These are phyloP conservation scores for Naja naja DNA, from an alignment of 2,113 vertebrate genomes.

Conservation along the genomic window DNA sequence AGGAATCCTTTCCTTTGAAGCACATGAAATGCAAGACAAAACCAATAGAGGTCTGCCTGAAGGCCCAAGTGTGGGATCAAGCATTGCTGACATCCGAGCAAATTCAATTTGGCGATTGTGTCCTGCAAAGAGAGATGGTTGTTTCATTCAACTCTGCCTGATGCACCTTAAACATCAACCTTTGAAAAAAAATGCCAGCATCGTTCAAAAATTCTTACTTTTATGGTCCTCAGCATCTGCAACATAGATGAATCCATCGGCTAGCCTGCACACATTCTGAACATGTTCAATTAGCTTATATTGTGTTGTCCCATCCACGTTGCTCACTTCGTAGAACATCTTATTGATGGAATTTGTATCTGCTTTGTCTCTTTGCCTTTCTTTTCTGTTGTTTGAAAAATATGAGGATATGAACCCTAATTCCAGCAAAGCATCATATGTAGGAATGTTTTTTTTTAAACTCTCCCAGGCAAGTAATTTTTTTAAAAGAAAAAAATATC, in stretches of 20 bases:
- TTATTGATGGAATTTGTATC: conserved; percentile 78
- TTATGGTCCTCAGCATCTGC: conserved; percentile 83
- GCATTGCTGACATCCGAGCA: conserved; percentile 81
- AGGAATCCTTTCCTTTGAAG: conserved; percentile 67
- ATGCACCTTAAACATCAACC: not conserved
- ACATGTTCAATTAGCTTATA: conserved; percentile 80
- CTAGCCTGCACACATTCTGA: conserved; percentile 84
- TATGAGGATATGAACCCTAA: too few relatives aligned
- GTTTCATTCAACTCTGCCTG: not conserved
- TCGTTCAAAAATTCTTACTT: conserved; percentile 68
- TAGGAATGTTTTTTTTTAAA: too few relatives aligned
- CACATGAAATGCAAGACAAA: conserved; percentile 82
- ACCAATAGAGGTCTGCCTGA: conserved; percentile 81
- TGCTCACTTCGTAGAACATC: conserved; percentile 78
- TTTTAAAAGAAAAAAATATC: too few relatives aligned
- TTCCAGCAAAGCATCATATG: too few relatives aligned
- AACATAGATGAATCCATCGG: conserved; percentile 93
- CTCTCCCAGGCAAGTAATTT: too few relatives aligned
- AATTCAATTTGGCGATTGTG: conserved; percentile 75
- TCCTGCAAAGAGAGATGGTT: conserved; percentile 55
- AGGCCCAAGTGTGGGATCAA: conserved; percentile 72
- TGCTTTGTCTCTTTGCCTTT: conserved; percentile 84
- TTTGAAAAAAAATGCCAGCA: not conserved
- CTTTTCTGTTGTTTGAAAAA: too few relatives aligned
- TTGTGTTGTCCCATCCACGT: conserved; percentile 58